Percentiles rank a stretch among this genome's conserved stretches.
Evolutionary conservation across 2,797 vertebrate genomes (phyloP).

Genomic region (Danio kyathit): DNA sequence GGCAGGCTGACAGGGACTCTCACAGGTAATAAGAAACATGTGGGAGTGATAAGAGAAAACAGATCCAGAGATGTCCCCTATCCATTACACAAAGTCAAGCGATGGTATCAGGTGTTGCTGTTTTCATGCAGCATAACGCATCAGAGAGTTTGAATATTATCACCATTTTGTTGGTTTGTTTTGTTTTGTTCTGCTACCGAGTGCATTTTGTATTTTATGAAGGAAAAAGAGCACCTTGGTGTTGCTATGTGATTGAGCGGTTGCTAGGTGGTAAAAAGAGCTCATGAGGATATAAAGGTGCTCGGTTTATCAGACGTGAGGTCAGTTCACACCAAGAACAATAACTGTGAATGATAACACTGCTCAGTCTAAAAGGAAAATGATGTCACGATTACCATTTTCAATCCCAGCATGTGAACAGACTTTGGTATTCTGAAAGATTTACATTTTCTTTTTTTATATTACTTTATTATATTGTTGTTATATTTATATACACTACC

Average conservation of each 20-base stretch:
- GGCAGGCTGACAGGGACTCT: constrained; percentile 37
- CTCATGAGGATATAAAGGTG: too few species aligned
- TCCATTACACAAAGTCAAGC: not conserved
- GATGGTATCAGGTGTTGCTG: not conserved
- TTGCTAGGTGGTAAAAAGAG: constrained; percentile 1
- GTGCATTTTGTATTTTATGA: not conserved
- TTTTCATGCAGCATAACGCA: not conserved
- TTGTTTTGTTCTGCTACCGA: too few species aligned
- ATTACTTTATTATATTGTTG: too few species aligned
- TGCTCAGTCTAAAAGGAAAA: too few species aligned
- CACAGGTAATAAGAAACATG: constrained; percentile 52
- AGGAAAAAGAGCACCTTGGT: not conserved
- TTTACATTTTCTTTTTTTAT: too few species aligned
- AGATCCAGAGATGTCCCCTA: not conserved
- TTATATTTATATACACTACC: too few species aligned
- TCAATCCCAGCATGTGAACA: too few species aligned
- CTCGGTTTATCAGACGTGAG: too few species aligned
- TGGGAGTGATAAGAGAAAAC: constrained; percentile 25
- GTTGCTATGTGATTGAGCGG: not conserved
- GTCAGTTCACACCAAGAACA: too few species aligned
- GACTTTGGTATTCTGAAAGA: too few species aligned
- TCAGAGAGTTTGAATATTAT: not conserved
- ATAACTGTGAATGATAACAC: too few species aligned
- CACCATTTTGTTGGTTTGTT: not conserved
- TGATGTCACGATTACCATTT: too few species aligned